A percentile compares a stretch with the other conserved stretches of the same genome.
Evolutionary conservation across 2,888 invertebrate species (phyloP).

Genomic region (Brachypalpus laphriformis): DNA sequence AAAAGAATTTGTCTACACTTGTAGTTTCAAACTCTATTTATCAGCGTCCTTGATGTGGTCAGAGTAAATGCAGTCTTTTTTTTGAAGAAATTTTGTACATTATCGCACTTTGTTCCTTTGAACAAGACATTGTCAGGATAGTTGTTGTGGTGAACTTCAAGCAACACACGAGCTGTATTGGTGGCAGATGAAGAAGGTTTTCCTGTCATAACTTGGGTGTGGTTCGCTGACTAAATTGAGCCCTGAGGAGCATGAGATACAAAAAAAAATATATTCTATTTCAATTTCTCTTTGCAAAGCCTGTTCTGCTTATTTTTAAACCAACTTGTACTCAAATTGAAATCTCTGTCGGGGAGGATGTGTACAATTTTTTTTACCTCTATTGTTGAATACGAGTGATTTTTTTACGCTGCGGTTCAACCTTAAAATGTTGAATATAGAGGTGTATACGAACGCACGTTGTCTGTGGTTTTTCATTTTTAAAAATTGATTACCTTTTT

Average conservation of each 20-base stretch:
- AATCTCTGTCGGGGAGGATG: conserved; percentile 1
- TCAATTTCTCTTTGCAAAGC: not conserved
- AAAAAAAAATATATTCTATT: conserved; percentile 3
- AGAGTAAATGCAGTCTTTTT: not conserved
- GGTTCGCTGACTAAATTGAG: conserved; percentile 20
- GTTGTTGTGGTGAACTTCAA: not conserved
- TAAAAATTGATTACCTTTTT: not conserved
- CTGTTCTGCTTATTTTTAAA: not conserved
- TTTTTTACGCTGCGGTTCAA: not conserved
- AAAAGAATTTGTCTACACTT: not conserved
- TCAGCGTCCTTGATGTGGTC: conserved; percentile 33
- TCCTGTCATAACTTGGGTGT: not conserved
- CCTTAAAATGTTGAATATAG: not conserved
- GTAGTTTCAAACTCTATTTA: conserved; percentile 33
- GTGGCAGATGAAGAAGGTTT: not conserved
- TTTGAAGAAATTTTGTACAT: not conserved
- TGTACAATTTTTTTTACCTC: not conserved
- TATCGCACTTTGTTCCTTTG: conserved; percentile 15
- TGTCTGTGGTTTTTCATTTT: conserved; percentile 21
- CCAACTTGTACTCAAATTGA: not conserved
- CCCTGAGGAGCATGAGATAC: not conserved
- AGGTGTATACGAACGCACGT: conserved; percentile 19
- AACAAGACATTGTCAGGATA: not conserved
- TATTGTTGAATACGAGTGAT: not conserved
- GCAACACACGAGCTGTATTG: not conserved